Evolutionary conservation across 2,888 invertebrate genomes (phyloP), one percentile per base, ranked within the genome.

Genomic region (Melangyna quadrimaculata): DNA sequence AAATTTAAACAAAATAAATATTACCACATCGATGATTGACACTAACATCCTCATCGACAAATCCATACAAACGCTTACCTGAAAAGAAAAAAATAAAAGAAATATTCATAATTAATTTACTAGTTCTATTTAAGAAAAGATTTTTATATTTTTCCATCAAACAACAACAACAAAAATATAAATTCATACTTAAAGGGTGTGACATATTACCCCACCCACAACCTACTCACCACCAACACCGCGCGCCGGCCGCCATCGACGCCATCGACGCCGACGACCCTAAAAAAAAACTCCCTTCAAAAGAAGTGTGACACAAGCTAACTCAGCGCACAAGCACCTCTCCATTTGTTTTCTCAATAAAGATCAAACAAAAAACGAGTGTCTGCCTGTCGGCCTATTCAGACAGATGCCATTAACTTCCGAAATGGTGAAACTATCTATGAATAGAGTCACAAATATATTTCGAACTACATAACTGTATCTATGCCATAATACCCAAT

Each of bases 351-450:
- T 81, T 81, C 77, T 59, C 59, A 78, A 70, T 63, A 69, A 73
- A 81, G 78, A 81, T 81, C 81, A 86, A 86, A 86, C 81, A 81
- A 57, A 86, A 73, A 65, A 45, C 65, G 48, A 77, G 43, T 78
- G 73, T 81, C 72, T 70, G 70, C 45, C 73, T 51, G 51, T 51
- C 77, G 69, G 73, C 73, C 73, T 70, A 73, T 73, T 73, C 77
- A 73, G 61, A 55, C 82, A 69, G 78, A 78, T 78, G 73, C 81
- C 81, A 86, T 81, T 81, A 81, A 80, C 81, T 80, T 80, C 81
- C 69, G 81, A 78, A 75, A 84, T 80, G 59, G 70, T 77, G 81
- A 65, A 81, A 86, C 71, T 51, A 51, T 57, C 86, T 77, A 81
- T 75, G 80, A 77, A 86, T 80, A 86, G 80, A 77, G 80, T 80